Evolutionary conservation across 2,888 invertebrate species (phyloP).

Genomic region (Laothoe populi): DNA sequence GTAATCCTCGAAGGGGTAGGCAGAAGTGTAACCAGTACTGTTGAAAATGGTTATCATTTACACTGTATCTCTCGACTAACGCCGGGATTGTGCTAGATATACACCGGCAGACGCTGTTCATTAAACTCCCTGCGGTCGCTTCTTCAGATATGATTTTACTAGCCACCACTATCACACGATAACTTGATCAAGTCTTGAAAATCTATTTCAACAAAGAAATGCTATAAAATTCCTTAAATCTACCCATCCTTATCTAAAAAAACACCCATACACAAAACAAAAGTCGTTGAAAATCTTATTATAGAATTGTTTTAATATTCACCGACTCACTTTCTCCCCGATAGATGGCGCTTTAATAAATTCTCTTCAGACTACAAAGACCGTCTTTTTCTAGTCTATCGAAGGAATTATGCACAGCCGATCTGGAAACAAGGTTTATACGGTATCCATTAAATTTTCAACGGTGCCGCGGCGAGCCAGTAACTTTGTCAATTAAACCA

Average conservation of each 20-base stretch:
- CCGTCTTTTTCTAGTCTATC: not conserved
- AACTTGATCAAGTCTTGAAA: too few relatives aligned
- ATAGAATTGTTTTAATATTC: not conserved
- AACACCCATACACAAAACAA: not conserved
- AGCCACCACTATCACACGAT: too few relatives aligned
- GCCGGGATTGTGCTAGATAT: too few relatives aligned
- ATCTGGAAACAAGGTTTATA: slow-evolving; percentile 33
- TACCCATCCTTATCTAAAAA: not conserved
- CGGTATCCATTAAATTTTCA: slow-evolving; percentile 59
- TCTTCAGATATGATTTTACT: too few relatives aligned
- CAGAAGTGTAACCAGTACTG: too few relatives aligned
- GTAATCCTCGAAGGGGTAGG: too few relatives aligned
- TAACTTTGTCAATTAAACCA: slow-evolving; percentile 78
- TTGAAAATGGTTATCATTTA: too few relatives aligned
- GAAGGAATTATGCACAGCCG: slow-evolving; percentile 24
- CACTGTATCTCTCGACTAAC: too few relatives aligned
- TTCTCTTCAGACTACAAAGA: not conserved
- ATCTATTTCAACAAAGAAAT: not conserved
- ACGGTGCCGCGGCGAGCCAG: slow-evolving; percentile 39
- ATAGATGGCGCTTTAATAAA: slow-evolving; percentile 13
- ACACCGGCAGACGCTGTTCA: too few relatives aligned
- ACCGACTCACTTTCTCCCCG: not conserved
- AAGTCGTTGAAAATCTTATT: too few relatives aligned
- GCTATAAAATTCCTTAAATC: not conserved
- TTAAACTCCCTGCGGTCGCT: too few relatives aligned